A percentile compares a stretch with the other conserved stretches of the same genome.
These are phyloP conservation scores for Protosalanx chinensis DNA, from an alignment of 2,797 vertebrate genomes.

Conservation along the genomic window DNA sequence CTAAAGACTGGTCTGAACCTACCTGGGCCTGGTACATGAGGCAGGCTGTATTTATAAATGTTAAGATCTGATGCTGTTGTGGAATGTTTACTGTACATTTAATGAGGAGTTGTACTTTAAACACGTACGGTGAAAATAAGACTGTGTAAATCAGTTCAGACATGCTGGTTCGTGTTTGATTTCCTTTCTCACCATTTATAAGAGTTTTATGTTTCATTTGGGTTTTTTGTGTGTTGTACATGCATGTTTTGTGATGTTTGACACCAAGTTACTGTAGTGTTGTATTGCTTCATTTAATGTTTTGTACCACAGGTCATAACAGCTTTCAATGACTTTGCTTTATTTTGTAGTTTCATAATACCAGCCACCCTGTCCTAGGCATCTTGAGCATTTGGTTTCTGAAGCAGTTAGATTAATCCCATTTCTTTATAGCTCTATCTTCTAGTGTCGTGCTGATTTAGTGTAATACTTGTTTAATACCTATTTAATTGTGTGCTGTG, in stretches of 20 bases:
- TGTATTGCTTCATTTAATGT: neutral
- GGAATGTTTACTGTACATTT: neutral
- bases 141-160: neutral
- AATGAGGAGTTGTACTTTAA: neutral
- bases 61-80: too few species aligned
- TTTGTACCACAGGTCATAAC: neutral
- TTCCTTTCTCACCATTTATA: neutral
- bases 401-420: neutral
- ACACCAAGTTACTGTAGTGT: neutral
- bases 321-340: neutral
- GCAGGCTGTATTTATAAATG: too few species aligned
- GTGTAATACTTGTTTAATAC: constrained; percentile 5
- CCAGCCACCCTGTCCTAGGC: neutral
- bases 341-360: neutral
- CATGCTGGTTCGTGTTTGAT: constrained; percentile 1
- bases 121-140: neutral
- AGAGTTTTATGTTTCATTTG: neutral
- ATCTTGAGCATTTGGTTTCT: neutral
- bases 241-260: neutral
- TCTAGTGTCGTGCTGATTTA: neutral
- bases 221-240: neutral
- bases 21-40: too few species aligned
- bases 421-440: neutral
- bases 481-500: constrained; percentile 10
- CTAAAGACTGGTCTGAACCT: neutral